These are phyloP conservation scores for Nemotelus nigrinus DNA, from an alignment of 2,888 invertebrate genomes.

Conservation along the genomic window DNA sequence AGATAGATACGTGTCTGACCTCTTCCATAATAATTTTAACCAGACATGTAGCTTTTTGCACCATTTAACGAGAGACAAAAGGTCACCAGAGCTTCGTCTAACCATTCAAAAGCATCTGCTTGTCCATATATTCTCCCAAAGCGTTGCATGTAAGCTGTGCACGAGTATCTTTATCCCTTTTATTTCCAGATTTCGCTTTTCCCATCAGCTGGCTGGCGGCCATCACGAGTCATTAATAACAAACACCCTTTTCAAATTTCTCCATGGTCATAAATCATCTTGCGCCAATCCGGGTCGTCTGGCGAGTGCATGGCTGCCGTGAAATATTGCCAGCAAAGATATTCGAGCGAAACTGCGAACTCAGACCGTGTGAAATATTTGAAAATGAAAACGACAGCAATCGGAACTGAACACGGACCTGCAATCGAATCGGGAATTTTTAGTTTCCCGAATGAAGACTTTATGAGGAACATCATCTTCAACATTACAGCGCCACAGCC, in stretches of 20 bases:
- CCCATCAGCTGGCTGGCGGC: conserved; percentile 28
- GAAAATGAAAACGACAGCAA: conserved; percentile 38
- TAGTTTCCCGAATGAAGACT: not conserved
- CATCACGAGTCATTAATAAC: conserved; percentile 47
- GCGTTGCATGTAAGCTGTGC: too few relatives aligned
- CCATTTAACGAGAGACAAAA: too few relatives aligned
- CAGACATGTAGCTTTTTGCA: too few relatives aligned
- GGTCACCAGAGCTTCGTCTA: too few relatives aligned
- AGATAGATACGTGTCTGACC: too few relatives aligned
- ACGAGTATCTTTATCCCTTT: not conserved
- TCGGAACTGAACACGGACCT: conserved; percentile 4
- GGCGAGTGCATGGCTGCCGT: conserved; percentile 41
- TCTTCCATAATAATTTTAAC: too few relatives aligned
- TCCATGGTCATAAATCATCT: conserved; percentile 42
- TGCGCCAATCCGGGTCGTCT: conserved; percentile 42
- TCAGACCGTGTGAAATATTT: conserved; percentile 26
- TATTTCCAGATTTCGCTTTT: conserved; percentile 16
- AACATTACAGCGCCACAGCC: not conserved
- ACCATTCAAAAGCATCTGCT: too few relatives aligned
- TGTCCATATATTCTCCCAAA: too few relatives aligned
- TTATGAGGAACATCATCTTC: conserved; percentile 5
- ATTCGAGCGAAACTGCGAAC: conserved; percentile 26
- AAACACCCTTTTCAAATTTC: conserved; percentile 39
- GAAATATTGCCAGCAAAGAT: conserved; percentile 40
- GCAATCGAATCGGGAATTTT: conserved; percentile 15